These are phyloP conservation scores for Eristalis tenax DNA, from an alignment of 2,888 invertebrate species.

Conservation along the genomic window DNA sequence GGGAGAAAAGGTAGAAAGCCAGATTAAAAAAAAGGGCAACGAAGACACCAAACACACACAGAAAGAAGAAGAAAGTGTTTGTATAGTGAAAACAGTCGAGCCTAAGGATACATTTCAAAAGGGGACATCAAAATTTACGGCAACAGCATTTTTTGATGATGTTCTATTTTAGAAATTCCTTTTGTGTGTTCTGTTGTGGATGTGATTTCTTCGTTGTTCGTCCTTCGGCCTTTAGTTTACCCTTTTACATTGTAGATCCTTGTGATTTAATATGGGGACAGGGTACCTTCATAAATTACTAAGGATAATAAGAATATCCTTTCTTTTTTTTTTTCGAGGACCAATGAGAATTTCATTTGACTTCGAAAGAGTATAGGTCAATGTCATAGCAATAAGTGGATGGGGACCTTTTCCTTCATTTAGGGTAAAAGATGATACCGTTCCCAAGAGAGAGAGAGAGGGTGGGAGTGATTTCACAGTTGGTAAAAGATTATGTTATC, in stretches of 20 bases:
- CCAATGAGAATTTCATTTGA: neutral
- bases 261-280: constrained; percentile 10
- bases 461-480: neutral
- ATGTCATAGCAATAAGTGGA: constrained; percentile 22
- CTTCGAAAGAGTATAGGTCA: constrained; percentile 26
- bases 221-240: neutral
- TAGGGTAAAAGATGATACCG: neutral
- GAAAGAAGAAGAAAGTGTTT: neutral
- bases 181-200: constrained; percentile 9
- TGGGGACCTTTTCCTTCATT: neutral
- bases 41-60: neutral
- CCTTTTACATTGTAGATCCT: neutral
- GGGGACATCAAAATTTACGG: constrained; percentile 16
- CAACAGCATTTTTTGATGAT: constrained; percentile 10
- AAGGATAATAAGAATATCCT: constrained; percentile 44
- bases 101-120: constrained; percentile 14
- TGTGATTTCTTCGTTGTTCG: neutral
- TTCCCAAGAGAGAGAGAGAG: neutral
- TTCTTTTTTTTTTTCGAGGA: constrained; percentile 1
- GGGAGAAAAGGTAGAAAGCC: neutral
- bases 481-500: constrained; percentile 13
- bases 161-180: constrained; percentile 23
- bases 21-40: neutral
- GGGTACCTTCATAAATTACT: constrained; percentile 38
- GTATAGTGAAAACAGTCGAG: constrained; percentile 1